Conservation (phyloP, 2,113 vertebrate species). For the Gymnarchus niloticus region DNA sequence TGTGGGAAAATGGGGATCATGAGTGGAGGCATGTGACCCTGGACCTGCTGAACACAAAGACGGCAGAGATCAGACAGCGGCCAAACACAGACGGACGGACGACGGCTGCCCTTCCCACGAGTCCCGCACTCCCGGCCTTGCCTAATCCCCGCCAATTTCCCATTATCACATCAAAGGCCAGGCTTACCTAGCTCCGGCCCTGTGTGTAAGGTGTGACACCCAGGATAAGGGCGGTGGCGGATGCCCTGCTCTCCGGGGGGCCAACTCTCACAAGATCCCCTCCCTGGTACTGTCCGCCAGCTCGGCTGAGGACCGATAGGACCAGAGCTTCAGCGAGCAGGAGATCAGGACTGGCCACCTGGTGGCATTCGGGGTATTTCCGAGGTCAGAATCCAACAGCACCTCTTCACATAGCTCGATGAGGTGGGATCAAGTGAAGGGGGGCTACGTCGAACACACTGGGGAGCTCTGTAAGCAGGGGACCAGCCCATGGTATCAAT, state of each 20-base stretch:
- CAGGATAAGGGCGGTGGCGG: not conserved
- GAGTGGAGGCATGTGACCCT: conserved; percentile 99
- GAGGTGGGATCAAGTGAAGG: not conserved
- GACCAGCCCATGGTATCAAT: not conserved
- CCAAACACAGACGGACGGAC: conserved; percentile 54
- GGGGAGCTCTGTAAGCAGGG: not conserved
- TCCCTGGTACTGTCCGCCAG: not conserved
- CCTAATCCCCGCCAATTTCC: conserved; percentile 46
- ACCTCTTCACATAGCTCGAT: not conserved
- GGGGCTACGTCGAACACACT: not conserved
- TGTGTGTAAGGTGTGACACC: conserved; percentile 8
- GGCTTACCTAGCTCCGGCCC: not conserved
- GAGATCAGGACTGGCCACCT: not conserved
- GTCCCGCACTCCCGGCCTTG: conserved; percentile 44
- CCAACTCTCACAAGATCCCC: not conserved
- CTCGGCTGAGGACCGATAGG: too few species aligned
- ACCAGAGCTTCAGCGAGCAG: too few species aligned
- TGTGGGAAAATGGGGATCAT: conserved; percentile 99
- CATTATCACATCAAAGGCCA: conserved; percentile 55
- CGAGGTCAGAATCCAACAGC: not conserved
- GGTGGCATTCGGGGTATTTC: not conserved
- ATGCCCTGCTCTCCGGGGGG: not conserved
- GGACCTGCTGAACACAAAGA: conserved; percentile 94
- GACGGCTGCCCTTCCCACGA: conserved; percentile 49
- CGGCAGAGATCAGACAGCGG: conserved; percentile 71